These are phyloP conservation scores for Cantharis rustica DNA, from an alignment of 2,888 invertebrate genomes.

Conservation along the genomic window DNA sequence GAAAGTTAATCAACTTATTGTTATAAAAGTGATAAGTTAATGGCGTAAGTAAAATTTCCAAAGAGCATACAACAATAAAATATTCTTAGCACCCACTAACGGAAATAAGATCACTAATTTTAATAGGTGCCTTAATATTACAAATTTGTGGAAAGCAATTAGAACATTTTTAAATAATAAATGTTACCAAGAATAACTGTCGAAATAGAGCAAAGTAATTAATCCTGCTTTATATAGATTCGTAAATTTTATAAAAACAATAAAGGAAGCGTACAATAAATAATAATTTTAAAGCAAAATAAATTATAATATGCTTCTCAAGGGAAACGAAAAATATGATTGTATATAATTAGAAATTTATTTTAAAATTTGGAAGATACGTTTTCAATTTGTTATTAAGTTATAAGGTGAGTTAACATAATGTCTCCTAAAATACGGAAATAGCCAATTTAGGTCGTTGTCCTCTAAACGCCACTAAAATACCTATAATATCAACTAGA, in stretches of 20 bases:
- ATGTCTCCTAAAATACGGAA: slow-evolving; percentile 35
- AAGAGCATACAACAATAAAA: not conserved
- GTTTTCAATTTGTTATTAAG: not conserved
- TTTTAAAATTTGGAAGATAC: not conserved
- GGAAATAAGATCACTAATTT: not conserved
- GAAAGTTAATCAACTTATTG: not conserved
- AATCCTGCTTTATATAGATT: not conserved
- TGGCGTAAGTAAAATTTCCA: not conserved
- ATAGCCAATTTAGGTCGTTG: slow-evolving; percentile 38
- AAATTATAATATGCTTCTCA: not conserved
- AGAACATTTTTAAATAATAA: not conserved
- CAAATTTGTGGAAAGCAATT: not conserved
- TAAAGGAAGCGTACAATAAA: not conserved
- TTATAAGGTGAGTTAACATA: slow-evolving; percentile 7
- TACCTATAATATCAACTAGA: slow-evolving; percentile 17
- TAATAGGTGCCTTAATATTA: not conserved
- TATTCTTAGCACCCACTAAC: not conserved
- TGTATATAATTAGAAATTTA: not conserved
- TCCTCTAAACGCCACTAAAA: slow-evolving; percentile 21
- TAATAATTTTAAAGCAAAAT: not conserved
- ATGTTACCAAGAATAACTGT: not conserved
- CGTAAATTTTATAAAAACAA: not conserved
- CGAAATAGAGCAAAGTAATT: not conserved
- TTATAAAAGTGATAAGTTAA: not conserved
- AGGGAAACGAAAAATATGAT: not conserved